phyloP scores from a whole-genome alignment of 2,888 invertebrate genomes.

The Morpho achilles region DNA sequence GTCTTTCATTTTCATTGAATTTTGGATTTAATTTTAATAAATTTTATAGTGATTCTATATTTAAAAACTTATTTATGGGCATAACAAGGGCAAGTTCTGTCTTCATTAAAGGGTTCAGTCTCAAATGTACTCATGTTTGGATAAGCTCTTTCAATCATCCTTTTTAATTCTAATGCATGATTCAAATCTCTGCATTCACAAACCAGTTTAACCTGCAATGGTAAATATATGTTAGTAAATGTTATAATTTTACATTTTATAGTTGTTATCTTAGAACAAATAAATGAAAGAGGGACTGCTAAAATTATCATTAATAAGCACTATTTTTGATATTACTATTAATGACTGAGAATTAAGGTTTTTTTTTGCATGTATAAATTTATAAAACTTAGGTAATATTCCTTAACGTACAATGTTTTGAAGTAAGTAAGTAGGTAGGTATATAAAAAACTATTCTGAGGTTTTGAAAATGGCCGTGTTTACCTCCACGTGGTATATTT shows the following conservation, averaged over 20 bases:
- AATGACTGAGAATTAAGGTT: too few species aligned
- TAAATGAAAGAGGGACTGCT: too few species aligned
- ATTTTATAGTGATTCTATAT: not conserved
- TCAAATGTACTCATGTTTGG: conserved; percentile 50
- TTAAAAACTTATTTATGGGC: conserved; percentile 15
- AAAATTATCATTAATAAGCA: too few species aligned
- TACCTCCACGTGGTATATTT: conserved; percentile 82
- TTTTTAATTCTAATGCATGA: conserved; percentile 80
- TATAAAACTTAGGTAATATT: too few species aligned
- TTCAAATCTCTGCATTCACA: conserved; percentile 89
- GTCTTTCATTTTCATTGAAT: not conserved
- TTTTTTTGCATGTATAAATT: too few species aligned
- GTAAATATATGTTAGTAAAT: not conserved
- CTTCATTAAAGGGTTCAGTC: conserved; percentile 61
- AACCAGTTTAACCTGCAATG: conserved; percentile 85
- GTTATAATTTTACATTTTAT: too few species aligned
- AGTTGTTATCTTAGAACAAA: too few species aligned
- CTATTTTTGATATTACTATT: too few species aligned
- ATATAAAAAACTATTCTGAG: too few species aligned
- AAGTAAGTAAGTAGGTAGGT: too few species aligned
- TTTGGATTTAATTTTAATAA: not conserved
- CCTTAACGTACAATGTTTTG: too few species aligned
- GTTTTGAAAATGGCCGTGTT: not conserved
- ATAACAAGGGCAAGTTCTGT: conserved; percentile 56
- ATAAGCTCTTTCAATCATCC: conserved; percentile 54